Evolutionary conservation across 2,113 vertebrate genomes (phyloP), one percentile per base, ranked within the genome.

Genomic region (Rhombomys opimus): DNA sequence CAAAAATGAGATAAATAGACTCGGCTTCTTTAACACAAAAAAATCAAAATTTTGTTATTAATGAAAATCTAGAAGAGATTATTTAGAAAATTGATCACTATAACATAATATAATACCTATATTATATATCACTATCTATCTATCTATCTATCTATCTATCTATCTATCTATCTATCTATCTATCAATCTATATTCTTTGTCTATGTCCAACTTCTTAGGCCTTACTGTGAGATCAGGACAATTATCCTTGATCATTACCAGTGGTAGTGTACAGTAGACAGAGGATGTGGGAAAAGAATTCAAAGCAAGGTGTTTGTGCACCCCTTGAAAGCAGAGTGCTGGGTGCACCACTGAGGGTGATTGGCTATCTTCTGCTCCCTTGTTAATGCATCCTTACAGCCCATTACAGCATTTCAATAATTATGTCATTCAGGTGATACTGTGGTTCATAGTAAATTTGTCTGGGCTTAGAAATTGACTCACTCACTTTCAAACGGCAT

Each of bases 321-420:
- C 35, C 68, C 5, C 20, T 80, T 12, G 81, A 90, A 95, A 90
- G 0, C 70, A 32, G 10, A 82, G 22, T 90, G 5, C 7, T 30
- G 59, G 5, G 23, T 54, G 3, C 5, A 63, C 59, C 2, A 76
- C 20, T 95, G 77, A 30, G 30, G n/a, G 17, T 41, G 11, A 18
- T 73, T 32, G 50, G 61, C 1, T 46, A 4, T 65, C 25, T 11
- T 41, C 65, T 87, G 15, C 1, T 61, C 10, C 8, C 50, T 75
- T 77, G 54, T 10, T 68, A 30, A 22, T 41, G 1, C 1, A 25
- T 72, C 15, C 46, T 67, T n/a, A 41, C 75, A 3, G 73, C 10
- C 1, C 35, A 70, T 92, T 25, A 96, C 80, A 59, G 32, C 1
- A 80, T 63, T 95, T 96, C 70, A n/a, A 85, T 15, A 92, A 81